These are phyloP conservation scores for Eonycteris spelaea DNA, from an alignment of 2,113 vertebrate species.

Conservation along the genomic window DNA sequence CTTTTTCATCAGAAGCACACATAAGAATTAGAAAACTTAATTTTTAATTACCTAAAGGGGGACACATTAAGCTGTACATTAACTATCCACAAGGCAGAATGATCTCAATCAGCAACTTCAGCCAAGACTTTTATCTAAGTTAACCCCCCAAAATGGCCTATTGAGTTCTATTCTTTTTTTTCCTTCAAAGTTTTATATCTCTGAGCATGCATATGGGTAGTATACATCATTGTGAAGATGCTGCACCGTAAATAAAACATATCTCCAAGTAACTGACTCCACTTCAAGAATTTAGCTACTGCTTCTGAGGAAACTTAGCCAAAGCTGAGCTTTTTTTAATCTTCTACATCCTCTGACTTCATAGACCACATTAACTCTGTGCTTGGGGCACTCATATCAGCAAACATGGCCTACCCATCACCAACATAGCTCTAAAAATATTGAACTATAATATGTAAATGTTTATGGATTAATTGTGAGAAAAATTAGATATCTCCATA, in stretches of 20 bases:
- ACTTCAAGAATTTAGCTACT: not conserved
- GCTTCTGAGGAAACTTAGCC: not conserved
- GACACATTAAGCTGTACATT: not conserved
- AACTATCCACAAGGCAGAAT: not conserved
- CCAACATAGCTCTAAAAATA: not conserved
- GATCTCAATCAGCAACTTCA: not conserved
- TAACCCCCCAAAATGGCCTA: not conserved
- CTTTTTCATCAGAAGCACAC: not conserved
- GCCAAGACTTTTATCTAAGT: not conserved
- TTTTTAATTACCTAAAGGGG: not conserved
- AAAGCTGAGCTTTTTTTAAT: constrained; percentile 3
- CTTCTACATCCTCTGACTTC: not conserved
- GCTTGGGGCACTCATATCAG: not conserved
- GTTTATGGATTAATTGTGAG: not conserved
- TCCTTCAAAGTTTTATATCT: not conserved
- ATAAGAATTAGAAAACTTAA: not conserved
- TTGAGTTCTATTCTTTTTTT: not conserved
- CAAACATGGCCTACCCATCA: not conserved
- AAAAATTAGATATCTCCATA: not conserved
- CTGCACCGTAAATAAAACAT: not conserved
- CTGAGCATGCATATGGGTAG: not conserved
- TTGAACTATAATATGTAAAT: not conserved
- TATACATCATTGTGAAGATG: not conserved
- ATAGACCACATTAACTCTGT: not conserved
- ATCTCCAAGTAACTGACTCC: not conserved